Base-by-base conservation (phyloP, 2,888 invertebrate species). In the Malacosoma neustria region DNA sequence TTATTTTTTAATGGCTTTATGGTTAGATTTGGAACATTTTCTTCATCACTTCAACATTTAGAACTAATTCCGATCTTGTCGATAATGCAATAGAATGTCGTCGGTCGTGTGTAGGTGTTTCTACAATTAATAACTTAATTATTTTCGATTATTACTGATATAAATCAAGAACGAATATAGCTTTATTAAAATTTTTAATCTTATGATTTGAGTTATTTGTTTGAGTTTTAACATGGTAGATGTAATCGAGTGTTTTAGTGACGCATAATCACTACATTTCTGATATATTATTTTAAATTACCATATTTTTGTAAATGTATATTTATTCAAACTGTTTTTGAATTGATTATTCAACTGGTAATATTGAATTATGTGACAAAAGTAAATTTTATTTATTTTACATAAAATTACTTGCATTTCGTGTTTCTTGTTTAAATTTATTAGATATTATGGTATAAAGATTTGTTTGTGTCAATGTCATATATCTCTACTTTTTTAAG, bases 1-100 rank as follows among this genome's bases (percentile, higher is more conserved):
- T 63, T 68, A 66, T 68, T 65, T 69, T 71, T 70, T 71, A 67
- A 72, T 66, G 52, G 53, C 49, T 69, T 62, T 67, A 66, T 57
- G 57, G 51, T 58, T 60, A 60, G 56, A 66, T 68, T 63, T 65
- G 67, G 65, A 54, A 51, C 58, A 54, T 55, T 63, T 62, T 61
- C 64, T 63, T 68, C 62, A 64, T 69, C 62, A 64, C 61, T 57
- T 62, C 51, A 49, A 57, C 55, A 48, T 57, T 63, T 61, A 61
- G 58, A 47, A 44, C 42, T 54, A 45, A 55, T 62, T 61, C 44
- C 51, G 37, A 46, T 53, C 45, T 48, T 45, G 49, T 34, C 39
- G 47, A 56, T 52, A 51, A 50, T 55, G 49, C 56, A 47, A 50
- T 45, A 51, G 61, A 59, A 34, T 51, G 46, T 42, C 48, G 45